Conservation (phyloP, 1,140 invertebrate species). For the Melanaphis sacchari region DNA sequence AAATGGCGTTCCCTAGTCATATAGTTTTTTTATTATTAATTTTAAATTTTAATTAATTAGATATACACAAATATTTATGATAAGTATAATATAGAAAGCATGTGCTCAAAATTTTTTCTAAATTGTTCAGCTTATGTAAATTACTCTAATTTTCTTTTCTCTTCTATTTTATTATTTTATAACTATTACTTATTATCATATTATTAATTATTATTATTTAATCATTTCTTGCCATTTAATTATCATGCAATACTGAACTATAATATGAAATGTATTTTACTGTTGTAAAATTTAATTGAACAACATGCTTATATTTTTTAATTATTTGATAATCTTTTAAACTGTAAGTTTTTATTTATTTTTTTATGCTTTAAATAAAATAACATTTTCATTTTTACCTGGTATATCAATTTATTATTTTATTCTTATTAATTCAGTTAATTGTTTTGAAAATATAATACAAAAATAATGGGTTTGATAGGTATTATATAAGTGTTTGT, state of each 20-base stretch:
- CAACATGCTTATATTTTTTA: not conserved
- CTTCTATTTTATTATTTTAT: too few relatives aligned
- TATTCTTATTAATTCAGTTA: not conserved
- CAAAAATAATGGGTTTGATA: not conserved
- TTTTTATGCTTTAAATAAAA: not conserved
- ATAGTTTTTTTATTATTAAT: not conserved
- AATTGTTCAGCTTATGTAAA: not conserved
- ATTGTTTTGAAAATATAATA: too few relatives aligned
- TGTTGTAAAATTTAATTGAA: not conserved
- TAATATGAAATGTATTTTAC: not conserved
- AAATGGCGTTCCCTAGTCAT: constrained; percentile 3
- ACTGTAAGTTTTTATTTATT: constrained; percentile 12
- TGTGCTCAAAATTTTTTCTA: too few relatives aligned
- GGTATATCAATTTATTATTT: not conserved
- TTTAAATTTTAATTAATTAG: not conserved
- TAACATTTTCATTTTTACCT: not conserved
- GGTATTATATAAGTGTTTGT: not conserved
- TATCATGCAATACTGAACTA: too few relatives aligned
- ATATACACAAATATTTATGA: not conserved
- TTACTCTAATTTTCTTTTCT: not conserved
- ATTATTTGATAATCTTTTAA: not conserved
- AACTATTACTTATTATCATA: not conserved
- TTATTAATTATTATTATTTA: constrained; percentile 11
- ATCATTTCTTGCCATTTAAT: not conserved
- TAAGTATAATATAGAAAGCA: not conserved